Conservation (phyloP, 2,797 vertebrate species). For the Toxotes lorentzi region DNA sequence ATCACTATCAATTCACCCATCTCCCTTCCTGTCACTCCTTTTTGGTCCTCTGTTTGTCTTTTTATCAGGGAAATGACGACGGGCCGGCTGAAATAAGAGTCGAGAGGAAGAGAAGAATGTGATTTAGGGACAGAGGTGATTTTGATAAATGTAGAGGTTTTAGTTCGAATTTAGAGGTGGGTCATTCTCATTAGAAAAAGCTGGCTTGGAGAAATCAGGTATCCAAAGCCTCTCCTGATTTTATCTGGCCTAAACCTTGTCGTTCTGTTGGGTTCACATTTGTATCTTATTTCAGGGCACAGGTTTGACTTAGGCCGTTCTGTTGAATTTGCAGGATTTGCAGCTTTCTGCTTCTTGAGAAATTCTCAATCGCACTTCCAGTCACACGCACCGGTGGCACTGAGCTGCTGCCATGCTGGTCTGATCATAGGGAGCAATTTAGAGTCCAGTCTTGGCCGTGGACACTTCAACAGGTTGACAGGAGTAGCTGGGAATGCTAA, state of each 20-base stretch:
- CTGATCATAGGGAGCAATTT: not conserved
- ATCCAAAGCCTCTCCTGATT: constrained; percentile 14
- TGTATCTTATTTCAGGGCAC: not conserved
- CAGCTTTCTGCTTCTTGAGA: not conserved
- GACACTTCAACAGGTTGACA: not conserved
- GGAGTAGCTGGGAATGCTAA: not conserved
- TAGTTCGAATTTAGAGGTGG: constrained; percentile 4
- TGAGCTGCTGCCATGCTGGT: not conserved
- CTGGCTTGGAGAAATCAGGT: constrained; percentile 6
- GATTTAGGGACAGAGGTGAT: constrained; percentile 26
- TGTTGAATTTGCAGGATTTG: constrained; percentile 3
- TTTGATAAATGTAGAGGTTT: constrained; percentile 36
- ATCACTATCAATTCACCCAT: constrained; percentile 23
- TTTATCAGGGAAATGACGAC: constrained; percentile 13
- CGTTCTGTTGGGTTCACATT: not conserved
- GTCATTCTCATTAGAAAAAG: constrained; percentile 22
- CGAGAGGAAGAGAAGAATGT: not conserved
- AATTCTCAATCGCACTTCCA: not conserved
- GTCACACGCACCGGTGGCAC: not conserved
- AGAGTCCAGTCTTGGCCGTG: not conserved
- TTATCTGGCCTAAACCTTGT: constrained; percentile 5
- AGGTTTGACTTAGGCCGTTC: not conserved
- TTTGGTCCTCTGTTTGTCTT: constrained; percentile 25
- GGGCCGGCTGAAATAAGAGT: constrained; percentile 2
- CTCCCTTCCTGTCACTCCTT: not conserved